Evolutionary conservation across 2,113 vertebrate genomes (phyloP), one percentile per base, ranked within the genome.

Genomic region (Campylorhamphus procurvoides): DNA sequence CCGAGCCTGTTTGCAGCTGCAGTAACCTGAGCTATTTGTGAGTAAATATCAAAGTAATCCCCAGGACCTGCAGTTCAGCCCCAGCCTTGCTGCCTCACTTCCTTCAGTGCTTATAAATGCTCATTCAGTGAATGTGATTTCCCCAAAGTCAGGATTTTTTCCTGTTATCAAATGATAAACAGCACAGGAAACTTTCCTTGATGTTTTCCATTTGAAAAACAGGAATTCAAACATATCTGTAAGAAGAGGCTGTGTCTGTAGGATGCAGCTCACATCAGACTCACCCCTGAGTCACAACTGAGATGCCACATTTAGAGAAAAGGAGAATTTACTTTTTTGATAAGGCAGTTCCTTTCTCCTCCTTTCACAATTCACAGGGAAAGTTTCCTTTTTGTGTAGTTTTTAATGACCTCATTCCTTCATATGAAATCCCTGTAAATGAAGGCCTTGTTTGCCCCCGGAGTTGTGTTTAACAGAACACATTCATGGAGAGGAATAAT

Each of bases 401-500:
- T 87, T 87, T 93, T 93, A 52, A 84, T 97, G 96, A 97, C 93
- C 93, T 96, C 96, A 96, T 96, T 81, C 88, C 81, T 87, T 92
- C 62, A 4, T 87, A 89, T 69, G 86, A 95, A 89, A 68, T 62
- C 25, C 59, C 53, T 69, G 44, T 96, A 94, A 97, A 97, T 96
- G 94, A 78, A 75, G 81, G 90, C 90, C 86, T 96, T 97, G 96
- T 96, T 93, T 96, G 89, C 90, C 84, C 19, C 60, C 42, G 6
- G 52, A 72, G 88, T 72, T 75, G 68, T 46, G 33, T 92, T 78
- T 92, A 84, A 94, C 72, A 62, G 94, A 58, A 59, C 0, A 7
- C 79, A 86, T 96, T 95, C 91, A 91, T 39, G 53, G 82, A 8
- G 63, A 49, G 72, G 47, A 93, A 56, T 84, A 90, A 90, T 94